These are phyloP conservation scores for Globodera rostochiensis DNA, from an alignment of 1,140 invertebrate genomes.

Conservation along the genomic window DNA sequence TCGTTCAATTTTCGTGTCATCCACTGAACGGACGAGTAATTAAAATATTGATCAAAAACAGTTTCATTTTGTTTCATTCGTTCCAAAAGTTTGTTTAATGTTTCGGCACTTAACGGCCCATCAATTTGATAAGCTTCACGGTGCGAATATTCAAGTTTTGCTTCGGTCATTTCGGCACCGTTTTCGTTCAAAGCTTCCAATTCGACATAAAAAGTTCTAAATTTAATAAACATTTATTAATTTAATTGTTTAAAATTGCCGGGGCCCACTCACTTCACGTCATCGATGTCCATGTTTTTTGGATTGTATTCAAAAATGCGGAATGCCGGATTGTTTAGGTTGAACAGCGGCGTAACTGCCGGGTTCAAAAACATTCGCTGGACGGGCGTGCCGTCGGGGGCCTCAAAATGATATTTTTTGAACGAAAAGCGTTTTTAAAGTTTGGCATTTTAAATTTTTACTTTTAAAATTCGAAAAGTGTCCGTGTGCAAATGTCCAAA, in stretches of 20 bases:
- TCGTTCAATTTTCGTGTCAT: slow-evolving; percentile 1
- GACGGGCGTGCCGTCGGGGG: slow-evolving; percentile 19
- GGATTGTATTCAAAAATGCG: slow-evolving; percentile 45
- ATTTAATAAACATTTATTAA: background rate
- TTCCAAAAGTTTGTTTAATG: slow-evolving; percentile 21
- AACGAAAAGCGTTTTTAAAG: background rate
- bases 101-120: background rate
- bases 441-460: background rate
- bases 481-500: slow-evolving; percentile 64
- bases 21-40: slow-evolving; percentile 26
- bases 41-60: slow-evolving; percentile 30
- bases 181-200: slow-evolving; percentile 46
- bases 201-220: slow-evolving; percentile 55
- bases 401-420: slow-evolving; percentile 10
- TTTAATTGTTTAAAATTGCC: too few relatives aligned
- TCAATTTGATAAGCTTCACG: slow-evolving; percentile 42
- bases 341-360: slow-evolving; percentile 45
- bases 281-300: slow-evolving; percentile 32
- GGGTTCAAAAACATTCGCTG: slow-evolving; percentile 35
- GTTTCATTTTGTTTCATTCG: slow-evolving; percentile 23
- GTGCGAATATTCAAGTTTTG: slow-evolving; percentile 53
- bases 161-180: slow-evolving; percentile 24
- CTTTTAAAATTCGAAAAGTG: slow-evolving; percentile 58
- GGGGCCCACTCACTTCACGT: slow-evolving; percentile 44
- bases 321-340: slow-evolving; percentile 42